A percentile compares a stretch with the other conserved stretches of the same genome.
phyloP scores from a whole-genome alignment of 2,888 invertebrate genomes.

The Hypsopygia costalis region DNA sequence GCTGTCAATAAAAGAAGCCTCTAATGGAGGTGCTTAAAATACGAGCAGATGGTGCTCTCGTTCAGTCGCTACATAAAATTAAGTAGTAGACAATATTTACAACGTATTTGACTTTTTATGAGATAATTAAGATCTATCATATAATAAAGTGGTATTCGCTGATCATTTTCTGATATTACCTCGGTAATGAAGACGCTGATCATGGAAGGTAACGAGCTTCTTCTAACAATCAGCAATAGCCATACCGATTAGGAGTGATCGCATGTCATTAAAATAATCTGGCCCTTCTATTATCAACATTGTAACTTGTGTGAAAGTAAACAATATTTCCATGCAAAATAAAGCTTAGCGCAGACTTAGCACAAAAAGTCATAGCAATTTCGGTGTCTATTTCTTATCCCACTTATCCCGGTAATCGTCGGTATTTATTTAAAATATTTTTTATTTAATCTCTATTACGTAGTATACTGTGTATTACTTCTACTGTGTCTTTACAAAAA shows the following conservation, averaged over 20 bases:
- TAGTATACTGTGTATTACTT: no score
- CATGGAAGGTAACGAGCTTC: conserved; percentile 8
- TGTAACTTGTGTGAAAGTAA: conserved; percentile 27
- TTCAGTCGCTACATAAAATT: conserved; percentile 1
- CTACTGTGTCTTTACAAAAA: no score
- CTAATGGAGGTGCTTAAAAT: neutral
- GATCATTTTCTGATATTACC: conserved; percentile 6
- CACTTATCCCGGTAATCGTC: no score
- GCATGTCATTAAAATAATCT: conserved; percentile 7
- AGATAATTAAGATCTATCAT: conserved; percentile 3
- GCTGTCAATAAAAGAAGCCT: no score
- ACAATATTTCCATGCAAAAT: conserved; percentile 13
- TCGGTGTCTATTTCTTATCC: no score
- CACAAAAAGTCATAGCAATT: no score
- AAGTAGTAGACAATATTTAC: conserved; percentile 1
- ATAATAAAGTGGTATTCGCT: conserved; percentile 7
- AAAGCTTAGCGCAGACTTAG: no score
- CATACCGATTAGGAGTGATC: conserved; percentile 6
- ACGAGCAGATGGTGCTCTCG: neutral
- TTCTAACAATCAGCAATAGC: conserved; percentile 8
- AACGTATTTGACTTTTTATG: conserved; percentile 2
- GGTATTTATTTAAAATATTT: no score
- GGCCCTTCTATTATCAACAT: conserved; percentile 14
- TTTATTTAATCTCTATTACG: no score
- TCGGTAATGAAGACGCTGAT: conserved; percentile 8